Base-by-base conservation (phyloP, 2,113 vertebrate species). In the Clupea harengus region DNA sequence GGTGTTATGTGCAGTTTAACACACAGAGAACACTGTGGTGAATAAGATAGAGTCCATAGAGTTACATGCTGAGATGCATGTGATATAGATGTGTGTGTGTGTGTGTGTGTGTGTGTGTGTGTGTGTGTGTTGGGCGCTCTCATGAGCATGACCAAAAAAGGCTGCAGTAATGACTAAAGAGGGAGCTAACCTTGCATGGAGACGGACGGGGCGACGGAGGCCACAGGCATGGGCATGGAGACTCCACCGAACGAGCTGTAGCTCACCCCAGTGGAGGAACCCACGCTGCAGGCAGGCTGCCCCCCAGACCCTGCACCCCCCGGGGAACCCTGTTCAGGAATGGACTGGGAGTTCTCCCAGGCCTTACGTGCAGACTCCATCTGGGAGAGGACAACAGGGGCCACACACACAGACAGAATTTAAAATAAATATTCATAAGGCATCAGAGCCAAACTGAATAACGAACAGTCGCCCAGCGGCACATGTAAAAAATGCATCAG, bases 311-410 rank as follows among this genome's bases (percentile, higher is more conserved):
- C 94, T 0, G 93, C 91, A 0, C 95, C 95, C 0, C 95, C 97
- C 0, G 98, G 98, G 72, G 98, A 99, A 87, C 95, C 97, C 94
- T 99, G 98, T 93, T 99, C 98, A 0, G 98, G 98, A 84, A 99
- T 94, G 82, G 95, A 97, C 89, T 98, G 98, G 0, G 98, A 99
- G 93, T 99, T 99, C 90, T 99, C 98, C 98, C 98, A 99, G 0
- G 98, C 98, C 88, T 99, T 99, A 67, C 98, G 97, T 0, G 98
- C 98, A 2, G 98, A 99, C 90, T 99, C 98, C 98, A 99, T 99
- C 98, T 99, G 90, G 83, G 25, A 28, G 6, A 47, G 2, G 45
- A 11, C 7, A 49, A 2, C 28, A 83, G 52, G 15, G 11, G 72
- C 3, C 52, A 28, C 20, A 20, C 4, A 20, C 52, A 54, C 54